Base-by-base conservation (phyloP, 1,140 invertebrate species). In the Drosophila kanapiae region DNA sequence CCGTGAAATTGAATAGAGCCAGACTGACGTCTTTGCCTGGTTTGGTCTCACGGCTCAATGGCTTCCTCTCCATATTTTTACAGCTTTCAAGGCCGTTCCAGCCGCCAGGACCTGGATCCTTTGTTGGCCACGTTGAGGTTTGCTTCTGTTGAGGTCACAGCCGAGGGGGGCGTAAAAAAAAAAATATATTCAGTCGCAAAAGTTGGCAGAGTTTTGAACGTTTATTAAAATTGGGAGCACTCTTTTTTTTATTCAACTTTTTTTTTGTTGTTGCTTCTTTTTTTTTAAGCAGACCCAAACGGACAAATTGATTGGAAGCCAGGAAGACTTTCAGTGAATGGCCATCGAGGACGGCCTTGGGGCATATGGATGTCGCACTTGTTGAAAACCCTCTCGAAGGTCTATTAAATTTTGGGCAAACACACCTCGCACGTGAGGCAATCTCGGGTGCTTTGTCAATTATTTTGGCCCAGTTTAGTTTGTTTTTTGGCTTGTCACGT, bases 391-490 rank as follows among this genome's bases (percentile, higher is more conserved):
- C 33, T 38, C 10, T 16, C n/a, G 11, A 43, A 29, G 37, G 35
- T 71, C 67, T 37, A 71, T 71, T 72, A 59, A 59, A 51, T 35
- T 42, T 71, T 23, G n/a, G 14, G n/a, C 11, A 70, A 59, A 40
- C 43, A 72, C 37, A n/a, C 11, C 37, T 13, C 27, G 48, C 56
- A 85, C 81, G 82, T 84, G 81, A 77, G 49, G 27, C 59, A 84
- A 84, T 84, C 72, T 77, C 48, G 29, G 40, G 63, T 70, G 67
- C 48, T 61, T 57, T 74, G 58, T 67, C 35, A 62, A 67, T 49
- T 69, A 64, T 70, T 67, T 68, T 70, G 63, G 23, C 31, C 63
- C 65, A 67, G 38, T 49, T 40, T 37, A 38, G 53, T 51, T 72
- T 72, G 67, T 72, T 71, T 58, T 51, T n/a, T 13, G 62, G 16